Percentiles rank a stretch among this genome's conserved stretches.
Conservation (phyloP, 2,888 invertebrate genomes). For the Blastobasis adustella region DNA sequence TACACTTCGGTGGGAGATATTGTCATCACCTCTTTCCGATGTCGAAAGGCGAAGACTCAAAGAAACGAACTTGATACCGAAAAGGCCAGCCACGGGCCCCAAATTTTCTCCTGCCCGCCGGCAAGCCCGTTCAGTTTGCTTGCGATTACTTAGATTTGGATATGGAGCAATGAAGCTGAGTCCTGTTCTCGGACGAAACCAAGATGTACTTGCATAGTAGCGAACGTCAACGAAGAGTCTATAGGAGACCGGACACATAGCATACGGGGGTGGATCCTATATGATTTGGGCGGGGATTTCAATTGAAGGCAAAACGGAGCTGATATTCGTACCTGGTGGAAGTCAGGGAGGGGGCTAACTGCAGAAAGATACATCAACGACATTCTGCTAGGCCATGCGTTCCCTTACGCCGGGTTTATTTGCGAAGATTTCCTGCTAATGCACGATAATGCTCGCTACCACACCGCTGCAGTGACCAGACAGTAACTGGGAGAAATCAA, state of each 20-base stretch:
- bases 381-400: neutral
- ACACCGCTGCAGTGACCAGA: neutral
- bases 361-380: neutral
- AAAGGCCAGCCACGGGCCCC: neutral
- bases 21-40: too few species aligned
- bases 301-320: neutral
- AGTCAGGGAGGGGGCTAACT: neutral
- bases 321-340: neutral
- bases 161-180: neutral
- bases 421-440: neutral
- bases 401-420: neutral
- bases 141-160: neutral
- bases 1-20: too few species aligned
- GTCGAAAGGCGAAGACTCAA: neutral
- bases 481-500: neutral
- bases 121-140: neutral
- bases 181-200: neutral
- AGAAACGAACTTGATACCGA: neutral
- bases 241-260: conserved; percentile 10
- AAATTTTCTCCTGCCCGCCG: neutral
- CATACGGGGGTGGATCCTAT: conserved; percentile 11
- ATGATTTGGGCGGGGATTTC: conserved; percentile 13
- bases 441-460: neutral
- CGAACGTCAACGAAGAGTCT: conserved; percentile 1
- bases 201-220: neutral